A percentile compares a stretch with the other conserved stretches of the same genome.
These are phyloP conservation scores for Homarus americanus DNA, from an alignment of 1,140 invertebrate genomes.

Conservation along the genomic window DNA sequence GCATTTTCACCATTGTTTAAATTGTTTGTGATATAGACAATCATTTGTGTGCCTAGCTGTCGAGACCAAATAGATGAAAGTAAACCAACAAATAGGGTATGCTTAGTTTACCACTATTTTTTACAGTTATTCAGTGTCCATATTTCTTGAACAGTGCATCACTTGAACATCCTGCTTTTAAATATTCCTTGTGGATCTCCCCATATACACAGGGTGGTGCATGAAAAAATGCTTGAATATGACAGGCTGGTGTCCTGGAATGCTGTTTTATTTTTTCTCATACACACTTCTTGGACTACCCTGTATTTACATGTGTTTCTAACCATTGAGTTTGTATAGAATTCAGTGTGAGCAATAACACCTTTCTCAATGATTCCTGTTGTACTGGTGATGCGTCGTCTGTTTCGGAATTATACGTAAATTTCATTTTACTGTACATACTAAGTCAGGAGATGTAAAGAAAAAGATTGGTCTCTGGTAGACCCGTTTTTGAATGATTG, in stretches of 20 bases:
- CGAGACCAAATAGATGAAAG: constrained; percentile 13
- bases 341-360: not conserved
- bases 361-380: not conserved
- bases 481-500: not conserved
- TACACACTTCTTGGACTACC: not conserved
- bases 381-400: not conserved
- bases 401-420: not conserved
- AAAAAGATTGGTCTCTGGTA: constrained; percentile 17
- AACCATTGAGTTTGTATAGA: not conserved
- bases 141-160: not conserved
- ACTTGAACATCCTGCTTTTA: not conserved
- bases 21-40: constrained; percentile 1
- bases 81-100: not conserved
- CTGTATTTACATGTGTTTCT: not conserved
- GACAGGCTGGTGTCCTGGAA: not conserved
- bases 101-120: not conserved
- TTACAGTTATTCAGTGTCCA: not conserved
- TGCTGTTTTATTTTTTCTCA: not conserved
- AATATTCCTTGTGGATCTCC: not conserved
- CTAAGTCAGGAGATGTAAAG: not conserved
- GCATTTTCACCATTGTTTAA: not conserved
- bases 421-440: not conserved
- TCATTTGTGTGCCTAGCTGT: constrained; percentile 11
- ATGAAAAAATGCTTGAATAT: not conserved
- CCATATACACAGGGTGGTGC: not conserved